Conservation (phyloP, 2,888 invertebrate species). For the Cremastobaeus sp. region DNA sequence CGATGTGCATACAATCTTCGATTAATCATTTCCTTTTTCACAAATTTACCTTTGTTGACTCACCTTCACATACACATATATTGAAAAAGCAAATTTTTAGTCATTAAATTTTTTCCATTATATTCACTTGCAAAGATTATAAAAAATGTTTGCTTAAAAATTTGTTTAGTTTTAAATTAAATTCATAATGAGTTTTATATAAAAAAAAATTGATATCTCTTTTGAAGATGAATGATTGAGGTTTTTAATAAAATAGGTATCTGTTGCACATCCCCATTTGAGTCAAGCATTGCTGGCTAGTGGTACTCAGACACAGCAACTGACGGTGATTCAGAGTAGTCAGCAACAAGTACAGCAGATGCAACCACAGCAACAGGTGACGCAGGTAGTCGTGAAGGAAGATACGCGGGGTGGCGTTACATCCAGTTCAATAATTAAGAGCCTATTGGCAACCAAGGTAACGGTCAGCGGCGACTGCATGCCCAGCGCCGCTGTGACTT, state of each 20-base stretch:
- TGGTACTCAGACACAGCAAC: slow-evolving; percentile 70
- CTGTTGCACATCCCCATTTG: slow-evolving; percentile 82
- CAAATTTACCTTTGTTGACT: too few species aligned
- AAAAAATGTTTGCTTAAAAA: too few species aligned
- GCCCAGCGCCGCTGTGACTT: slow-evolving; percentile 77
- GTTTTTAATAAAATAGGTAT: slow-evolving; percentile 77
- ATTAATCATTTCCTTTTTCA: not conserved
- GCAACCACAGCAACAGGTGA: slow-evolving; percentile 65
- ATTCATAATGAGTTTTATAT: not conserved
- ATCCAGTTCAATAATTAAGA: slow-evolving; percentile 93
- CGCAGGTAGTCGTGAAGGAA: slow-evolving; percentile 74
- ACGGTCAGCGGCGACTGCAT: slow-evolving; percentile 81
- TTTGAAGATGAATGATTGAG: too few species aligned
- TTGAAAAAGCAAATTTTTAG: too few species aligned
- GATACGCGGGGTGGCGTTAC: slow-evolving; percentile 78
- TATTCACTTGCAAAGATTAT: too few species aligned
- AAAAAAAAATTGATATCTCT: slow-evolving; percentile 65
- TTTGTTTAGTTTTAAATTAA: too few species aligned
- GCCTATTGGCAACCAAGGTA: slow-evolving; percentile 96
- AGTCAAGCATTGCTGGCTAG: slow-evolving; percentile 81
- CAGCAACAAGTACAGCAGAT: slow-evolving; percentile 63
- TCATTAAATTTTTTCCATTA: too few species aligned
- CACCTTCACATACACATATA: too few species aligned
- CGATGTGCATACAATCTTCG: not conserved
- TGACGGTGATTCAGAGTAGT: slow-evolving; percentile 55